These are phyloP conservation scores for Polyommatus icarus DNA, from an alignment of 2,888 invertebrate species.

Conservation along the genomic window DNA sequence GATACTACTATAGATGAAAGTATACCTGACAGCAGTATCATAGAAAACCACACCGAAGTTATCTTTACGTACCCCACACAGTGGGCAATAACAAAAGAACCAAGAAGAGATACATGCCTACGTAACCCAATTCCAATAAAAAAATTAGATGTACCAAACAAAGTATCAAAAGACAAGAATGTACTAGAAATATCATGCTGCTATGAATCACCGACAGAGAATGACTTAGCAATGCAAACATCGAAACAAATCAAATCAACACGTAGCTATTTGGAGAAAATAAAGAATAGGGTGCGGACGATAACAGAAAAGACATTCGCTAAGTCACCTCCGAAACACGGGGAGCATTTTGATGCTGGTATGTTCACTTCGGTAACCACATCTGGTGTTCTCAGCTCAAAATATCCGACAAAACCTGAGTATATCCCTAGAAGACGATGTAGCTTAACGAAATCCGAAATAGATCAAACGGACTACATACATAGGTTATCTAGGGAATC, in stretches of 20 bases:
- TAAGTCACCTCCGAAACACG: slow-evolving; percentile 71
- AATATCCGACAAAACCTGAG: slow-evolving; percentile 59
- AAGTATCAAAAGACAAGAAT: slow-evolving; percentile 77
- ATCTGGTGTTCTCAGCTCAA: slow-evolving; percentile 84
- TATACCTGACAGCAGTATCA: slow-evolving; percentile 42
- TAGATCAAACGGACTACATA: slow-evolving; percentile 83
- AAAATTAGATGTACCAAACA: slow-evolving; percentile 58
- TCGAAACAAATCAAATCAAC: slow-evolving; percentile 76
- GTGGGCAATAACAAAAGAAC: slow-evolving; percentile 68
- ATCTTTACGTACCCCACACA: slow-evolving; percentile 60
- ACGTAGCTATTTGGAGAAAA: slow-evolving; percentile 81
- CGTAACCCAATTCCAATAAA: slow-evolving; percentile 56
- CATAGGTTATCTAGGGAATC: slow-evolving; percentile 69
- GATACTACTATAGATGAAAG: slow-evolving; percentile 56
- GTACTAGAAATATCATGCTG: slow-evolving; percentile 83
- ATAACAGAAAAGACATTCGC: slow-evolving; percentile 79
- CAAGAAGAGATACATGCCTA: slow-evolving; percentile 57
- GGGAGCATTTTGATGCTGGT: slow-evolving; percentile 77
- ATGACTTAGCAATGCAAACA: slow-evolving; percentile 69
- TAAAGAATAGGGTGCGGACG: slow-evolving; percentile 80
- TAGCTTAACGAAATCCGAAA: slow-evolving; percentile 85
- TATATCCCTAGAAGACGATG: slow-evolving; percentile 68
- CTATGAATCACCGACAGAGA: slow-evolving; percentile 78
- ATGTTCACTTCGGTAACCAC: slow-evolving; percentile 87
- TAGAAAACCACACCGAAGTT: slow-evolving; percentile 62